phyloP scores from a whole-genome alignment of 2,888 invertebrate genomes.

The Herminia tarsipennalis region DNA sequence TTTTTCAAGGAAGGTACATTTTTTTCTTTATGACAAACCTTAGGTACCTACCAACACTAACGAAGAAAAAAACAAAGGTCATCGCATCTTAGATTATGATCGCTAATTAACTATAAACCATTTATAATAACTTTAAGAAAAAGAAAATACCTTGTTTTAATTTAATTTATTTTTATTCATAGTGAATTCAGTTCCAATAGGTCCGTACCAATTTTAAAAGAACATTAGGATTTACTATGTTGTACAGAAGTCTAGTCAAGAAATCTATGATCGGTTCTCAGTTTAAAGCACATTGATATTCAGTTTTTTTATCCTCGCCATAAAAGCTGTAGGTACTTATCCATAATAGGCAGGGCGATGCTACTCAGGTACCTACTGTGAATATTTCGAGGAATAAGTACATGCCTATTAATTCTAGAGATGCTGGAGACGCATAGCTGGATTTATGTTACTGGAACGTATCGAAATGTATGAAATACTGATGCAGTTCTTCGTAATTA shows the following conservation, averaged over 20 bases:
- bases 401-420: slow-evolving; percentile 31
- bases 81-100: too few relatives aligned
- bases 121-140: too few relatives aligned
- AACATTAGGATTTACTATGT: slow-evolving; percentile 7
- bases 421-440: slow-evolving; percentile 28
- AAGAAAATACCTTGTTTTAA: too few relatives aligned
- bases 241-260: slow-evolving; percentile 3
- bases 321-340: slow-evolving; percentile 14
- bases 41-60: too few relatives aligned
- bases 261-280: slow-evolving; percentile 25
- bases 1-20: background rate
- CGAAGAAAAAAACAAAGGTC: too few relatives aligned
- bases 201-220: background rate
- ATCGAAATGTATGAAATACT: slow-evolving; percentile 41
- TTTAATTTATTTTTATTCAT: too few relatives aligned
- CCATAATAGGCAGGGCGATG: slow-evolving; percentile 32
- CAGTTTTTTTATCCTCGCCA: slow-evolving; percentile 24
- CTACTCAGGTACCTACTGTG: slow-evolving; percentile 19
- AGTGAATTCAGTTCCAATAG: too few relatives aligned
- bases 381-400: slow-evolving; percentile 43
- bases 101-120: too few relatives aligned
- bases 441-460: slow-evolving; percentile 35
- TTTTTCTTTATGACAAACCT: too few relatives aligned
- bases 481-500: slow-evolving; percentile 33
- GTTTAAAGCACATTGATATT: slow-evolving; percentile 27